Evolutionary conservation across 1,140 invertebrate genomes (phyloP), one percentile per base, ranked within the genome.

Genomic region (Antheraea mylitta): DNA sequence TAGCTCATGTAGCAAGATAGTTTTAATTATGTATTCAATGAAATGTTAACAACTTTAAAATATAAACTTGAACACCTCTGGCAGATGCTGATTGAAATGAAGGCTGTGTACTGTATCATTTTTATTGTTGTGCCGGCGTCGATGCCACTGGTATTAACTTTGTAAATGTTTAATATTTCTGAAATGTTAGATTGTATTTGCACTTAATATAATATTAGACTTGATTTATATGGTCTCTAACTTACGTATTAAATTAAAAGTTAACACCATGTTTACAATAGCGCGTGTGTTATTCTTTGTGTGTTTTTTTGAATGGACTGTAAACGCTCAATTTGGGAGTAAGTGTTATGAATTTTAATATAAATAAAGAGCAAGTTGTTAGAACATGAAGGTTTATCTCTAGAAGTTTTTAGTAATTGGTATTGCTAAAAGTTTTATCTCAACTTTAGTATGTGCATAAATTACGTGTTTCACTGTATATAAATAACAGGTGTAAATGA

Each of bases 321-420:
- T 83, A 58, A 70, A 79, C 30, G 89, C 85, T 53, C 87, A 91
- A 62, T 91, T 91, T 83, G 89, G 89, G 64, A 86, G 89, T 91
- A 81, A 89, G 89, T 82, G 48, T 69, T 68, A 74, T 66, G 45
- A 16, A 53, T 53, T 6, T 53, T 53, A 42, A 42, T 42, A 42
- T 42, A 42, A 42, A 3, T 1, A 30, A 30, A 30, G 22, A 30
- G 22, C 7, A 42, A 42, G 38, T 11, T 8, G 38, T 53, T n/a
- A 13, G 5, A 53, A 53, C 16, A 53, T n/a, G 13, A 53, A 53
- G 11, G 7, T 53, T 11, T 11, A 16, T 13, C 13, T 13, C 16
- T 53, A 16, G 5, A 53, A 53, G 45, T 53, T 30, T 30, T 1
- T 30, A 30, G n/a, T n/a, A n/a, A n/a, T n/a, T n/a, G n/a, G n/a